Conservation (phyloP, 1,140 invertebrate species). For the Yoshiicerus persimilis region DNA sequence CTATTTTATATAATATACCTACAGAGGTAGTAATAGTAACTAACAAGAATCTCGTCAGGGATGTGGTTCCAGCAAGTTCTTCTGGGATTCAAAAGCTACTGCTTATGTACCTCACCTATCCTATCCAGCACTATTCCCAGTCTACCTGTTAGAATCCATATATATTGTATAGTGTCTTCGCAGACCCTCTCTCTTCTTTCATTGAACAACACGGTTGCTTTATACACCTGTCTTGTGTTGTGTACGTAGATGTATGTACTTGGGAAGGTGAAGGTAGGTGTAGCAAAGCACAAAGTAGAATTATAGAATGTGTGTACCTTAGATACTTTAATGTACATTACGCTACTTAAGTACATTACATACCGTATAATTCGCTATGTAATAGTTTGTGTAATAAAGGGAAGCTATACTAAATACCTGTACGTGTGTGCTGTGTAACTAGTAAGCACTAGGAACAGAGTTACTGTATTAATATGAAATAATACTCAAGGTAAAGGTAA, state of each 20-base stretch:
- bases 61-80: neutral
- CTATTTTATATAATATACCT: neutral
- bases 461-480: neutral
- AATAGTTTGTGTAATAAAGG: neutral
- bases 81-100: neutral
- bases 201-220: constrained; percentile 12
- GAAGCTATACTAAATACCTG: neutral
- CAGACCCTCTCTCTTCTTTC: neutral
- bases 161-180: neutral
- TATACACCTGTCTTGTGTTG: constrained; percentile 16
- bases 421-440: neutral
- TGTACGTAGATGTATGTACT: neutral
- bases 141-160: neutral
- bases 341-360: neutral
- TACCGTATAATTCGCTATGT: neutral
- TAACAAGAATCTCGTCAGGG: constrained; percentile 41
- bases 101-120: neutral
- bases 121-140: neutral
- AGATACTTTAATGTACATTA: neutral
- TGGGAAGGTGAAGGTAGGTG: neutral
- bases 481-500: neutral
- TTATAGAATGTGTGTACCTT: too few species aligned
- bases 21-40: constrained; percentile 13
- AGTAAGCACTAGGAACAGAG: neutral
- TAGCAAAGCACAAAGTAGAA: neutral